Percentiles rank a stretch among this genome's conserved stretches.
Conservation (phyloP, 2,888 invertebrate species). For the Charanyca ferruginea region DNA sequence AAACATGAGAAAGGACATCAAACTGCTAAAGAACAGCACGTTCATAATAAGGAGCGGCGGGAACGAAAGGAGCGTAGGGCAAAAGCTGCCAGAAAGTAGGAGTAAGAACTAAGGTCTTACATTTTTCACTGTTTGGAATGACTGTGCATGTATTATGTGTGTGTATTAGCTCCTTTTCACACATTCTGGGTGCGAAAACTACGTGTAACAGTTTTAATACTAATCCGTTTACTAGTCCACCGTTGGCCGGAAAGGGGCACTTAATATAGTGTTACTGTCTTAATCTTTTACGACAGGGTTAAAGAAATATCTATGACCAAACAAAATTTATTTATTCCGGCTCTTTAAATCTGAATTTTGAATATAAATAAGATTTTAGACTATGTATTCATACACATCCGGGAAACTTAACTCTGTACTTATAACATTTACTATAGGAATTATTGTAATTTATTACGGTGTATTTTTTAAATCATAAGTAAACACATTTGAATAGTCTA, state of each 20-base stretch:
- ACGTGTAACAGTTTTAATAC: not conserved
- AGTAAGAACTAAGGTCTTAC: not conserved
- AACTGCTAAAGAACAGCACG: no score
- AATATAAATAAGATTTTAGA: not conserved
- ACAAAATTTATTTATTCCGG: not conserved
- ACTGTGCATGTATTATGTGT: conserved; percentile 1
- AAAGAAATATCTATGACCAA: not conserved
- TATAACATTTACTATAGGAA: no score
- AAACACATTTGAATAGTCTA: no score
- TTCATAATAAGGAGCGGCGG: not conserved
- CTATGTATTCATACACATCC: not conserved
- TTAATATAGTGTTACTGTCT: no score
- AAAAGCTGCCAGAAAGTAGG: not conserved
- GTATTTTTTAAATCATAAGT: not conserved
- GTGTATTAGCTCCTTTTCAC: conserved; percentile 1
- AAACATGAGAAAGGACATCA: no score
- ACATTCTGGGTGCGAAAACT: not conserved
- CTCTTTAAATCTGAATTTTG: not conserved
- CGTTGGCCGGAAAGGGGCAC: not conserved
- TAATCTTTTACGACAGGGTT: not conserved
- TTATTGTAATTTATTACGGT: not conserved
- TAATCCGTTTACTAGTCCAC: not conserved
- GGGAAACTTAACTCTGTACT: no score
- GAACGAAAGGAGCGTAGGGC: not conserved
- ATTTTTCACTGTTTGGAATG: no score